These are phyloP conservation scores for Molossus molossus DNA, from an alignment of 2,797 vertebrate genomes.

Conservation along the genomic window DNA sequence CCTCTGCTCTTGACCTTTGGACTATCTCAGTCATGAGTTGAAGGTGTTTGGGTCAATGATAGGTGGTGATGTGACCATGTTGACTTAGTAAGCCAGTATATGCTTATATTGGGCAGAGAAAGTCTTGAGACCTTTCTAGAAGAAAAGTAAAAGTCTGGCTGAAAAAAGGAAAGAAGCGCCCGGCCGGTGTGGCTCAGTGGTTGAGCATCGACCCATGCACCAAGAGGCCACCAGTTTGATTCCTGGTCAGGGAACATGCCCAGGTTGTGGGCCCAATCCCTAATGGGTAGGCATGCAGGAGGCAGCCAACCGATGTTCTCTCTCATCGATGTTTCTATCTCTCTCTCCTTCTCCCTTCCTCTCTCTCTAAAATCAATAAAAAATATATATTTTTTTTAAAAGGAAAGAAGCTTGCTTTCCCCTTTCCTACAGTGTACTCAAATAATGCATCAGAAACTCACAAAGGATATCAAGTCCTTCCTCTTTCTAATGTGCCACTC, in stretches of 20 bases:
- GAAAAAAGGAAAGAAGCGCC: background rate
- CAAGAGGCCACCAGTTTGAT: too few species aligned
- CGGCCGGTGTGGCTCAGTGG: too few species aligned
- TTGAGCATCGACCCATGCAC: too few species aligned
- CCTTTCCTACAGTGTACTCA: background rate
- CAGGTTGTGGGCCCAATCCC: too few species aligned
- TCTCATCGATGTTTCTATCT: too few species aligned
- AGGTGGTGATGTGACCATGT: background rate
- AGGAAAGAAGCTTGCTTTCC: background rate
- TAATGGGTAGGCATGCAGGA: too few species aligned
- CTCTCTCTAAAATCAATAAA: too few species aligned
- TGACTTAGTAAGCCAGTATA: background rate
- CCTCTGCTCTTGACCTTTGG: background rate
- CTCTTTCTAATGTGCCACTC: background rate
- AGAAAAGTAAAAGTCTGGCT: background rate
- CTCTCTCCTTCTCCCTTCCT: too few species aligned
- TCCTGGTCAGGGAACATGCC: too few species aligned
- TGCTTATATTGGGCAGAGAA: too few species aligned
- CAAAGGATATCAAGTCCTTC: background rate
- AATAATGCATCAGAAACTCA: background rate
- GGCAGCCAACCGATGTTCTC: too few species aligned
- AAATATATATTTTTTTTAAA: background rate
- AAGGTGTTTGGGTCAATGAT: background rate
- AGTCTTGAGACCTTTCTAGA: background rate
- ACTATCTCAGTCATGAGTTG: background rate